Percentiles rank a stretch among this genome's conserved stretches.
Conservation (phyloP, 2,888 invertebrate species). For the Apeira syringaria region DNA sequence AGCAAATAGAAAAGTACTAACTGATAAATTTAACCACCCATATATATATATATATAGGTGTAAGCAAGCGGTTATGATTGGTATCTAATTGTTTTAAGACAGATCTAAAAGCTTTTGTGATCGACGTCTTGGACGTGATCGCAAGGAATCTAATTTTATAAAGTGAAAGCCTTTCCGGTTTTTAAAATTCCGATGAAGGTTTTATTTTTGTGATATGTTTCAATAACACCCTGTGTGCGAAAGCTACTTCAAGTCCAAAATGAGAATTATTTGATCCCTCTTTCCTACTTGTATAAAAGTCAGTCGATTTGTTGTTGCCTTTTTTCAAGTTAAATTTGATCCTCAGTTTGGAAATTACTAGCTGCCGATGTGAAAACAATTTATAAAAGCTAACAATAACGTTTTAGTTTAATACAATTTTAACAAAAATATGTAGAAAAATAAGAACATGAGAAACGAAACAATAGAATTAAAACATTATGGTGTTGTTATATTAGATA, state of each 20-base stretch:
- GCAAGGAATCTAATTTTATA: conserved; percentile 9
- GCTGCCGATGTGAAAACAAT: neutral
- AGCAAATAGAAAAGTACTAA: conserved; percentile 6
- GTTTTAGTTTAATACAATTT: no score
- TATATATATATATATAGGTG: neutral
- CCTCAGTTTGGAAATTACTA: conserved; percentile 22
- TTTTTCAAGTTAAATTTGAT: conserved; percentile 31
- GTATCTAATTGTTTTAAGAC: conserved; percentile 10
- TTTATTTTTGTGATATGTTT: conserved; percentile 65
- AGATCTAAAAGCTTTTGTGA: conserved; percentile 14
- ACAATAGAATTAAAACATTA: conserved; percentile 5
- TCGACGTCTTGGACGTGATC: conserved; percentile 37
- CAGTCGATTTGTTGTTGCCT: conserved; percentile 48
- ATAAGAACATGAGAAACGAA: no score
- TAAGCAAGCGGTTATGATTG: neutral
- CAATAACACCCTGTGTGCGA: conserved; percentile 68
- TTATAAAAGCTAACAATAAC: neutral
- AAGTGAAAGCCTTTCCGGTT: conserved; percentile 14
- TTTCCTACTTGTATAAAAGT: conserved; percentile 53
- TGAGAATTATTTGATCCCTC: conserved; percentile 66
- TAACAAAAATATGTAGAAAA: no score
- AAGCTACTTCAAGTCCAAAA: conserved; percentile 57
- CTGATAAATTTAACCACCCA: conserved; percentile 15
- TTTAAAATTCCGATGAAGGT: conserved; percentile 23
- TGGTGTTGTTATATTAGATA: conserved; percentile 3